These are phyloP conservation scores for Rhodophaea formosa DNA, from an alignment of 2,888 invertebrate species.

Conservation along the genomic window DNA sequence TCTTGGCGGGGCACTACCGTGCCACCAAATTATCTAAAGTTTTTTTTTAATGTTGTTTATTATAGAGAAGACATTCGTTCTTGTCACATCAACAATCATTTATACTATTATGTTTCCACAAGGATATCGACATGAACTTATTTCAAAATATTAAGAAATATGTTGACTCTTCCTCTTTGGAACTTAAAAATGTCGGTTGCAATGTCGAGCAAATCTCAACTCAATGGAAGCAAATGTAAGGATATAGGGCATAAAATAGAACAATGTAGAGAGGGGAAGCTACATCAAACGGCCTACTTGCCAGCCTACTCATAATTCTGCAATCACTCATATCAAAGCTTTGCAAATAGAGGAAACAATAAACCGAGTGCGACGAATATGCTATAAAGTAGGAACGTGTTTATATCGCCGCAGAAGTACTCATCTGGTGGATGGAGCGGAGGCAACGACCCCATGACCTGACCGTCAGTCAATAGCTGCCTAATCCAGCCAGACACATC, in stretches of 20 bases:
- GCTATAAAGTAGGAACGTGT: constrained; percentile 6
- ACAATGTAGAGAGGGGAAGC: background rate
- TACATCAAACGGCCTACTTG: background rate
- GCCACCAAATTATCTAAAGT: too few relatives aligned
- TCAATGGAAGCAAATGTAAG: too few relatives aligned
- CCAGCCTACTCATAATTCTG: background rate
- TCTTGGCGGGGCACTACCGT: too few relatives aligned
- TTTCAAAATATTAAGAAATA: too few relatives aligned
- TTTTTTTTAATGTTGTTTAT: too few relatives aligned
- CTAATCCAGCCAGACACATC: constrained; percentile 3
- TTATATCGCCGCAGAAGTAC: background rate
- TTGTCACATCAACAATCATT: too few relatives aligned
- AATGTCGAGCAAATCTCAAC: too few relatives aligned
- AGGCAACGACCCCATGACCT: constrained; percentile 26
- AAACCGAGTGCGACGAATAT: background rate
- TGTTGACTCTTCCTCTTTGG: too few relatives aligned
- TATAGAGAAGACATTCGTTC: too few relatives aligned
- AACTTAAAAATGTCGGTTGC: too few relatives aligned
- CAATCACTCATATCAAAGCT: background rate
- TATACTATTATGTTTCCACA: too few relatives aligned
- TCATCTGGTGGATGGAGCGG: background rate
- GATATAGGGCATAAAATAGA: background rate
- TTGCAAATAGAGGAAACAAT: constrained; percentile 8
- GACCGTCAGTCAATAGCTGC: constrained; percentile 12
- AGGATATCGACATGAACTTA: too few relatives aligned